A percentile compares a stretch with the other conserved stretches of the same genome.
Conservation (phyloP, 2,113 vertebrate species). For the Nothobranchius furzeri region DNA sequence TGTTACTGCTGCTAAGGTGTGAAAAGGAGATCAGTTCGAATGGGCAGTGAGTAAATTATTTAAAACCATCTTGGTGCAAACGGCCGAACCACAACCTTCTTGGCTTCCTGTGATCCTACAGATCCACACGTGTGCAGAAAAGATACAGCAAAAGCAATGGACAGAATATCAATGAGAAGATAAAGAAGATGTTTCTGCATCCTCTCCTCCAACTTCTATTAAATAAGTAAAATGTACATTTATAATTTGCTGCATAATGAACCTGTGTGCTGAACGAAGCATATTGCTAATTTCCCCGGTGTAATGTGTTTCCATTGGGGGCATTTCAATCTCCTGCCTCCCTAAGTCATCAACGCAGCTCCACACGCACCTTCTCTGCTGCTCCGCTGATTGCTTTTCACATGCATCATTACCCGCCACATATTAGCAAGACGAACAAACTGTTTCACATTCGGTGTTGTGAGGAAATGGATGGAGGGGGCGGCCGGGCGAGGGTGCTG, state of each 20-base stretch:
- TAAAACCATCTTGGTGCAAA: slow-evolving; percentile 32
- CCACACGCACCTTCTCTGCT: slow-evolving; percentile 49
- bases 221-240: not conserved
- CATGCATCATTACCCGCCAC: slow-evolving; percentile 67
- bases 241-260: slow-evolving; percentile 12
- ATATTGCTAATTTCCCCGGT: slow-evolving; percentile 40
- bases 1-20: slow-evolving; percentile 45
- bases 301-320: slow-evolving; percentile 28
- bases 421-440: slow-evolving; percentile 70
- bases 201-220: not conserved
- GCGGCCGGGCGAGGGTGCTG: not conserved
- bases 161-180: not conserved
- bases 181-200: not conserved
- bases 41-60: slow-evolving; percentile 58
- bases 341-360: slow-evolving; percentile 64
- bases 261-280: slow-evolving; percentile 39
- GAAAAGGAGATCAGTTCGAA: slow-evolving; percentile 49
- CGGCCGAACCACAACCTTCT: slow-evolving; percentile 19
- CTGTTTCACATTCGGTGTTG: slow-evolving; percentile 48
- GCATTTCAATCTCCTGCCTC: slow-evolving; percentile 53
- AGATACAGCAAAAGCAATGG: not conserved
- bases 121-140: slow-evolving; percentile 2
- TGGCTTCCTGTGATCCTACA: slow-evolving; percentile 20
- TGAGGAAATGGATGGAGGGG: not conserved
- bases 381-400: slow-evolving; percentile 70